Evolutionary conservation across 2,888 invertebrate genomes (phyloP), one percentile per base, ranked within the genome.

Genomic region (Chymomyza caudatula): DNA sequence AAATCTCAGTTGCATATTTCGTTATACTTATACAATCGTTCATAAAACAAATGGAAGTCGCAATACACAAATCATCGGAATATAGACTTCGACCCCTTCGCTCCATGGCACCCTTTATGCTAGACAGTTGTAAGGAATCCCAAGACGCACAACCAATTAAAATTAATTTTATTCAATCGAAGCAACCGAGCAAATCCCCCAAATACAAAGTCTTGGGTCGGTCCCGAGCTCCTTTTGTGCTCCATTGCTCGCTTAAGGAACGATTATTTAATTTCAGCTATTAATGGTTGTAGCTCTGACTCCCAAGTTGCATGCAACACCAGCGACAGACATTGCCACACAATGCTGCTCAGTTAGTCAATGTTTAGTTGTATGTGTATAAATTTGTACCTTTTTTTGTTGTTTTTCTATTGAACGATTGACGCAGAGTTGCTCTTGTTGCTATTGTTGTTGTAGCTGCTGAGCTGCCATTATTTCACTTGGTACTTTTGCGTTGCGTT

Each of bases 251-350:
- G 81, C 86, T 80, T 78, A 76, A 84, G 86, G 73, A 86, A 69
- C 78, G 86, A 85, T 80, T 80, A 80, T 85, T 80, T 85, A 85
- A 80, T 80, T 86, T 80, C 69, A 84, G 80, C 80, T 80, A 80
- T 80, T 80, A 80, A 84, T 82, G 85, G 29, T 37, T 37, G 29
- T 37, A 11, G 11, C 75, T 70, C 68, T 51, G 65, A 73, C 66
- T 78, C 78, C 77, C 73, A 67, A 75, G 77, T 71, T 61, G 68
- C 74, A 66, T 67, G 64, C 67, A 51, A 67, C 20, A 62, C 49
- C 19, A 47, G 2, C 15, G 6, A 47, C 4, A 47, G 47, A 47
- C n/a, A n/a, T n/a, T n/a, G n/a, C 47, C 47, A 19, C 47, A 47
- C 17, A 17, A 15, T n/a, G 53, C 25, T 60, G 49, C 60, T 51